phyloP scores from a whole-genome alignment of 2,888 invertebrate species.

The Rhagophthalmus giganteus region DNA sequence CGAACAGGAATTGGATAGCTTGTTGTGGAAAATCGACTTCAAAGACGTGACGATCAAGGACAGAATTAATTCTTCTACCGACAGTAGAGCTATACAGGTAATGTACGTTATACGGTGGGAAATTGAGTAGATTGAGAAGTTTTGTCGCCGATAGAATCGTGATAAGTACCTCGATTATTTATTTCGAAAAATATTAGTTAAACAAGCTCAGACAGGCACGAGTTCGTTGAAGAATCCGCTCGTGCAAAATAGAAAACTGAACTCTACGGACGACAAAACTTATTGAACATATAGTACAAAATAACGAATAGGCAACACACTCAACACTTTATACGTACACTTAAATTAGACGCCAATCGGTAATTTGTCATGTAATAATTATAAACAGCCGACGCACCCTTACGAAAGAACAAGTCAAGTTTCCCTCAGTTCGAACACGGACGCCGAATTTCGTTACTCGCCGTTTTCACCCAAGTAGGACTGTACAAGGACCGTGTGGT shows the following conservation, averaged over 20 bases:
- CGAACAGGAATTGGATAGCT: constrained; percentile 89
- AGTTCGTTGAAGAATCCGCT: no score
- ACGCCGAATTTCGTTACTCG: constrained; percentile 86
- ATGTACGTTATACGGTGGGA: no score
- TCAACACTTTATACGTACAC: no score
- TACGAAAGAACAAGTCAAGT: constrained; percentile 83
- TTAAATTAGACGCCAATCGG: constrained; percentile 14
- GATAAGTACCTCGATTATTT: no score
- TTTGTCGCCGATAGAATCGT: no score
- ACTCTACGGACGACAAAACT: no score
- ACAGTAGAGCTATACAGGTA: constrained; percentile 53
- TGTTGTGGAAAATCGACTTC: constrained; percentile 93
- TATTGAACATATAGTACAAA: no score
- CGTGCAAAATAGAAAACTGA: no score
- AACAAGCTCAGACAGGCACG: no score
- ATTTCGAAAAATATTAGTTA: no score
- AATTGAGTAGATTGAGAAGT: no score
- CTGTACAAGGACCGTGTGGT: constrained; percentile 85
- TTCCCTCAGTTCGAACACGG: constrained; percentile 89
- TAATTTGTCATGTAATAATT: background rate
- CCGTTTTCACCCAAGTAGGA: constrained; percentile 88
- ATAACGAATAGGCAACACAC: no score
- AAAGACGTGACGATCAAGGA: constrained; percentile 80
- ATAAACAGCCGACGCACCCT: constrained; percentile 60
- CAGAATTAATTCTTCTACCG: constrained; percentile 55